These are phyloP conservation scores for Melitaea athalia DNA, from an alignment of 2,888 invertebrate species.

Conservation along the genomic window DNA sequence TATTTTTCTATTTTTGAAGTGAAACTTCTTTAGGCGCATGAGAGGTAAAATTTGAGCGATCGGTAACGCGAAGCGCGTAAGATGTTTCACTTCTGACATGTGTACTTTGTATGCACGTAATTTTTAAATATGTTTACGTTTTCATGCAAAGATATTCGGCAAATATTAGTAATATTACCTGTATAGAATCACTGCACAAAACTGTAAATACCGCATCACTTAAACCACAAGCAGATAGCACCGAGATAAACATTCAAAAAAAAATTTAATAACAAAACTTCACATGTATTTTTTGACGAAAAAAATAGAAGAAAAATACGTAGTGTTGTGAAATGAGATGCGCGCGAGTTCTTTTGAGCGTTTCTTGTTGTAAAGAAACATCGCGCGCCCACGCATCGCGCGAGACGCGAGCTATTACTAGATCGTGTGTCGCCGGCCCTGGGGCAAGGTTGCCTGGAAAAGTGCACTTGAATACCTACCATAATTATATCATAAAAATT, in stretches of 20 bases:
- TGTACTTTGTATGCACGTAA: too few relatives aligned
- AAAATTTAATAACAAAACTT: constrained; percentile 26
- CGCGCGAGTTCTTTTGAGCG: constrained; percentile 72
- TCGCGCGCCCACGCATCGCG: constrained; percentile 70
- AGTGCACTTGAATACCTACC: constrained; percentile 19
- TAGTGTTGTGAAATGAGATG: constrained; percentile 68
- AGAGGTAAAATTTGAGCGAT: too few relatives aligned
- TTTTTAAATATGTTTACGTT: too few relatives aligned
- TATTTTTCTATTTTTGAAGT: too few relatives aligned
- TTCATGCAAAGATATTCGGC: too few relatives aligned
- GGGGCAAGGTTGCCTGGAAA: constrained; percentile 76
- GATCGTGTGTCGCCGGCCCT: constrained; percentile 72
- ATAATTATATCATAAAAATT: constrained; percentile 10
- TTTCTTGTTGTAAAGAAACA: constrained; percentile 68
- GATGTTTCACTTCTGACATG: too few relatives aligned
- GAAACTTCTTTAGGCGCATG: too few relatives aligned
- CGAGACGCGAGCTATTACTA: constrained; percentile 68
- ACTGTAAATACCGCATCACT: constrained; percentile 70
- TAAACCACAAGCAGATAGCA: constrained; percentile 42
- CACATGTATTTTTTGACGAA: constrained; percentile 30
- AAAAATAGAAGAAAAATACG: constrained; percentile 42
- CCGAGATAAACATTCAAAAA: constrained; percentile 21
- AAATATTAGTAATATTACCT: constrained; percentile 53
- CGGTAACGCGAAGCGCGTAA: too few relatives aligned
- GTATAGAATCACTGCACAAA: constrained; percentile 66